Evolutionary conservation across 2,888 invertebrate species (phyloP), one percentile per base, ranked within the genome.

Genomic region (Hybos culiciformis): DNA sequence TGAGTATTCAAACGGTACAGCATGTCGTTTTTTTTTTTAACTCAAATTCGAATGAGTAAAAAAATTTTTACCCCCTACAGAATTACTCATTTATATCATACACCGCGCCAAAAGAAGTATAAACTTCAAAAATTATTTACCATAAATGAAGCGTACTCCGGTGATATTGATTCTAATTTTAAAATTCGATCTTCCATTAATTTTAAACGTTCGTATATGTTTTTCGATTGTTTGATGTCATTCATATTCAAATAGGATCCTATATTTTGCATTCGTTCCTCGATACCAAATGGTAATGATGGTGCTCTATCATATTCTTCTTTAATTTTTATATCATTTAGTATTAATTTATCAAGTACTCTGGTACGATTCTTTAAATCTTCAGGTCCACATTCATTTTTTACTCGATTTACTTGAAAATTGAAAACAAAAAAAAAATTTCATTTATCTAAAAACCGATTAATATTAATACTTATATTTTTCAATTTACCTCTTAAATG

Each of bases 71-170:
- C n/a, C n/a, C n/a, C n/a, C n/a, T n/a, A n/a, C n/a, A n/a, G n/a
- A n/a, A n/a, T n/a, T n/a, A n/a, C n/a, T n/a, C n/a, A n/a, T n/a
- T n/a, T n/a, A n/a, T n/a, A 26, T 26, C 7, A 29, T 12, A 29
- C n/a, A 2, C 8, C n/a, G 3, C 12, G 3, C n/a, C n/a, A 29
- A 29, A 29, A n/a, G 12, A 9, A 34, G 19, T 36, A 14, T 17
- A 12, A 17, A 18, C n/a, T n/a, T 20, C 19, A 36, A 12, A 31
- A 23, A 17, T 8, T 3, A 20, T 17, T 61, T 65, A 76, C 77
- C 70, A 75, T 72, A 63, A 80, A 79, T 51, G 78, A 72, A 19
- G 76, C 73, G 57, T 88, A 88, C 62, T 88, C 88, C 1, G 87
- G 87, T 31, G 86, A 87, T 42, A 83, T 61, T 1, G 83, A 73